Evolutionary conservation across 1,140 invertebrate species (phyloP).

Genomic region (Euwallacea fornicatus): DNA sequence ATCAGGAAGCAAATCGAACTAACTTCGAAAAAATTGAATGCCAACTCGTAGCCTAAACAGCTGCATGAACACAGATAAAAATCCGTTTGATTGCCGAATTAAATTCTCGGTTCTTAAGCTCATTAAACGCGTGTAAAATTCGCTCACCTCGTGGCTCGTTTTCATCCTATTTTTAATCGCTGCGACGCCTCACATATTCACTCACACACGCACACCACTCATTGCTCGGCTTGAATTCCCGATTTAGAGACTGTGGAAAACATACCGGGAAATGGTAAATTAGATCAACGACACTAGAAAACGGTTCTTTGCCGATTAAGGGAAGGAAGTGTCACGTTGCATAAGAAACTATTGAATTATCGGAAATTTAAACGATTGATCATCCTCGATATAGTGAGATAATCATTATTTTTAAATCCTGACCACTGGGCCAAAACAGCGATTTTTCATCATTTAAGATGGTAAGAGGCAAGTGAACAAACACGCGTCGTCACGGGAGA

Average conservation of each 20-base stretch:
- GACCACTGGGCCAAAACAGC: too few species aligned
- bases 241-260: conserved; percentile 23
- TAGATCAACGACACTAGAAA: conserved; percentile 10
- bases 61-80: too few species aligned
- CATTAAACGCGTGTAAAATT: conserved; percentile 9
- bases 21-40: too few species aligned
- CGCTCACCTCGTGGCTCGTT: conserved; percentile 14
- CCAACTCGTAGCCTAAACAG: too few species aligned
- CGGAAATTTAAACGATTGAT: too few species aligned
- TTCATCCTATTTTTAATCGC: conserved; percentile 29
- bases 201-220: conserved; percentile 1
- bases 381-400: too few species aligned
- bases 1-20: too few species aligned
- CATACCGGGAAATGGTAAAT: conserved; percentile 10
- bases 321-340: too few species aligned
- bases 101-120: conserved; percentile 1
- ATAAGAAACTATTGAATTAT: too few species aligned
- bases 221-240: conserved; percentile 11
- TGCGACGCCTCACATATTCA: conserved; percentile 6
- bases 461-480: neutral
- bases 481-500: conserved; percentile 3
- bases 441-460: too few species aligned
- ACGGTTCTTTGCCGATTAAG: neutral
- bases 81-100: neutral
- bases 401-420: too few species aligned